Conservation (phyloP, 2,888 invertebrate species). For the Drosophila ustulata region DNA sequence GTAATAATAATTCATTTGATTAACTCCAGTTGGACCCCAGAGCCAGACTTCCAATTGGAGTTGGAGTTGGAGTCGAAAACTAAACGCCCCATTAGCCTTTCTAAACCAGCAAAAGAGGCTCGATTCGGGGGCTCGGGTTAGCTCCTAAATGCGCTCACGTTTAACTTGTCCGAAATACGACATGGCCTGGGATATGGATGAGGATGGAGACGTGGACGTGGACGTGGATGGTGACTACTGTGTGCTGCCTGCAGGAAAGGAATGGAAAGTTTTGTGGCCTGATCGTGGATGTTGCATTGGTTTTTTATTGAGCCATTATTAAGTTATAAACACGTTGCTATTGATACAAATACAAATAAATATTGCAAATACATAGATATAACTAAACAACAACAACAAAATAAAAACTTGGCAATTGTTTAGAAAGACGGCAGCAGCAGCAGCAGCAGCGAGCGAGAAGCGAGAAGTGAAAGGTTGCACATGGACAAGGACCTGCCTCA, state of each 20-base stretch:
- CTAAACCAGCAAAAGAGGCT: conserved; percentile 52
- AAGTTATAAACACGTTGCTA: conserved; percentile 79
- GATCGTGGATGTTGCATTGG: conserved; percentile 50
- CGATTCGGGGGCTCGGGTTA: conserved; percentile 20
- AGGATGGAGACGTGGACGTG: conserved; percentile 21
- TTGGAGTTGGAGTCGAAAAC: conserved; percentile 38
- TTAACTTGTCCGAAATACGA: conserved; percentile 70
- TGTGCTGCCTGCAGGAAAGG: conserved; percentile 59
- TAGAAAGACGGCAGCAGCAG: conserved; percentile 58
- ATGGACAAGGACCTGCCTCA: conserved; percentile 54
- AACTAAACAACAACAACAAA: background rate
- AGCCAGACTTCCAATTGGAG: conserved; percentile 8
- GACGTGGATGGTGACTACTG: conserved; percentile 52
- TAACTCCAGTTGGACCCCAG: conserved; percentile 53
- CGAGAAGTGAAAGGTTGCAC: conserved; percentile 68
- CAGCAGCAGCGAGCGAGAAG: conserved; percentile 34
- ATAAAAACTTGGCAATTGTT: conserved; percentile 44
- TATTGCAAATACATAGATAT: conserved; percentile 37
- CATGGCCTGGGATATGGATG: conserved; percentile 42
- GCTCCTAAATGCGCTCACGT: conserved; percentile 73
- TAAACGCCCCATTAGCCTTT: conserved; percentile 79
- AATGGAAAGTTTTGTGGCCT: conserved; percentile 63
- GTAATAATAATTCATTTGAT: conserved; percentile 79
- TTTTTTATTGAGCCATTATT: conserved; percentile 81
- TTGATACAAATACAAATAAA: conserved; percentile 80